Evolutionary conservation across 2,113 vertebrate genomes (phyloP).

Genomic region (Peucedramus taeniatus): DNA sequence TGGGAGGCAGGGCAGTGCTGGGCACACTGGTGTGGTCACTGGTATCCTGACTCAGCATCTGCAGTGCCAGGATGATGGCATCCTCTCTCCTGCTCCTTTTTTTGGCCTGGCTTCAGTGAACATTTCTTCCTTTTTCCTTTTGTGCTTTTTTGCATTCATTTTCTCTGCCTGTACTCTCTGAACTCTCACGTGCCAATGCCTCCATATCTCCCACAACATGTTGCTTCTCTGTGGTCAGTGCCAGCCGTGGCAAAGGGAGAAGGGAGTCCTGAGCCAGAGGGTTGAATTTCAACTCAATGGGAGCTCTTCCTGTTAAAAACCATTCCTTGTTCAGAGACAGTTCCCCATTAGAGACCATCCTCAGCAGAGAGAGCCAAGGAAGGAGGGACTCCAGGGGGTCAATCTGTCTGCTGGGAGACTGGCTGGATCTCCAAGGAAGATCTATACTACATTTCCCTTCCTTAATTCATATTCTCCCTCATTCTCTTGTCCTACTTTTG

Average conservation of each 20-base stretch:
- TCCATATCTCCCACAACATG: background rate
- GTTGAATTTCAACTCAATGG: background rate
- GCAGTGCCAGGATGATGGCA: background rate
- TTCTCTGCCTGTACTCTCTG: rapidly evolving
- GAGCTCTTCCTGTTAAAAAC: background rate
- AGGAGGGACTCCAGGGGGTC: background rate
- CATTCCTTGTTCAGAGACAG: background rate
- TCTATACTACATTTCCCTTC: background rate
- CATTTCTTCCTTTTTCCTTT: background rate
- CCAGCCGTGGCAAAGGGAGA: background rate
- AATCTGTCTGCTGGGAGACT: background rate
- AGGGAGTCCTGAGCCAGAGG: background rate
- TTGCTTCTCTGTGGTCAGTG: background rate
- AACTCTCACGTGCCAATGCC: rapidly evolving
- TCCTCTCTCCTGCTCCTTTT: background rate
- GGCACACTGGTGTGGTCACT: background rate
- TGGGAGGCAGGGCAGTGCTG: background rate
- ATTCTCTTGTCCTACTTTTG: background rate
- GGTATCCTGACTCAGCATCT: background rate
- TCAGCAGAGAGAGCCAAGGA: background rate
- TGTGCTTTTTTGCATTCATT: background rate
- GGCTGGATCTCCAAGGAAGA: background rate
- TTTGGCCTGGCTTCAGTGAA: background rate
- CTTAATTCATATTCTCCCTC: background rate
- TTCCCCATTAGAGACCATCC: background rate